Conservation (phyloP, 2,888 invertebrate genomes). For the Ormyrus pomaceus region DNA sequence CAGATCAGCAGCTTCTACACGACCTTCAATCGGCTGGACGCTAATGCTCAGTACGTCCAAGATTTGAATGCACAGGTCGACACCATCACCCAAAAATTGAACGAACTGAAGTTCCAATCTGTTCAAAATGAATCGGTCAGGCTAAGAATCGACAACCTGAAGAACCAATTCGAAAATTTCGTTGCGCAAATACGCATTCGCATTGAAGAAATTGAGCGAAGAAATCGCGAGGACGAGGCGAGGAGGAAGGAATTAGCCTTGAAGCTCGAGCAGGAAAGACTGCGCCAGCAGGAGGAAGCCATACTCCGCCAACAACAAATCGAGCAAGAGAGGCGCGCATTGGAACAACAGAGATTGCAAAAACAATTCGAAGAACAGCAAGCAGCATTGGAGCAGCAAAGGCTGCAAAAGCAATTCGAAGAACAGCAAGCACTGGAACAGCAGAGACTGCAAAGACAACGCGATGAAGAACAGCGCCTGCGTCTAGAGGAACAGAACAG, state of each 20-base stretch:
- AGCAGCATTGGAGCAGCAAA: background rate
- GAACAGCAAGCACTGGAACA: background rate
- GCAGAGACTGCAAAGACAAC: background rate
- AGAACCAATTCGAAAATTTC: slow-evolving; percentile 28
- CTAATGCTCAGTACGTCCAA: slow-evolving; percentile 12
- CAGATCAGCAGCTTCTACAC: slow-evolving; percentile 38
- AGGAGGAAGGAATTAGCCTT: slow-evolving; percentile 11
- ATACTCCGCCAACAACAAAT: slow-evolving; percentile 32
- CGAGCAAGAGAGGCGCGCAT: slow-evolving; percentile 53
- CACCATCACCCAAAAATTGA: slow-evolving; percentile 20
- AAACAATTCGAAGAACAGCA: slow-evolving; percentile 1
- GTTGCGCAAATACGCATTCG: slow-evolving; percentile 8
- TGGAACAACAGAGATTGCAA: background rate
- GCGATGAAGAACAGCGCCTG: background rate
- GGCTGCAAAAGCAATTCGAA: background rate
- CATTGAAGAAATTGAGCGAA: slow-evolving; percentile 23
- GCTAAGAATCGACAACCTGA: slow-evolving; percentile 21
- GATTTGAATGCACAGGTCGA: slow-evolving; percentile 31
- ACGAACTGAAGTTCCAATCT: slow-evolving; percentile 5
- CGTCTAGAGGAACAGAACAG: background rate
- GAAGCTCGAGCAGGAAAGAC: slow-evolving; percentile 6
- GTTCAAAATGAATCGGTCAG: slow-evolving; percentile 22
- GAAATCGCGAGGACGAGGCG: slow-evolving; percentile 8
- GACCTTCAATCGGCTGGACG: slow-evolving; percentile 27
- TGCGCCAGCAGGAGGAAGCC: slow-evolving; percentile 50